These are phyloP conservation scores for Bungarus multicinctus DNA, from an alignment of 2,113 vertebrate genomes.

Conservation along the genomic window DNA sequence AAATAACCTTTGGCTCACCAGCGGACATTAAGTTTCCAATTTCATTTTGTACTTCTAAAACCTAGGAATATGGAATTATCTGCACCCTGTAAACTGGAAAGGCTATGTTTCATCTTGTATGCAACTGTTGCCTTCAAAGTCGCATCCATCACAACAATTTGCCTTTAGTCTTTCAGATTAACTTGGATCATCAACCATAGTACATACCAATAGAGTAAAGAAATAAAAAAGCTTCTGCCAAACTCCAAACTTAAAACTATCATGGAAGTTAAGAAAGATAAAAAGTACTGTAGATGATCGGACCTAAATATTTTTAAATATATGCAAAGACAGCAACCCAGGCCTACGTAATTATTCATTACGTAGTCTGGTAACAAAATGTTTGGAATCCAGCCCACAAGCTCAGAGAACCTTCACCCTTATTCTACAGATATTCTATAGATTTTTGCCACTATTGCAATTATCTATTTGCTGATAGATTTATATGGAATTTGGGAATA, in stretches of 20 bases:
- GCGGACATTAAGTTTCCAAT: neutral
- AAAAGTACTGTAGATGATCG: neutral
- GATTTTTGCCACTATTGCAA: neutral
- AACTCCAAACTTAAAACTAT: neutral
- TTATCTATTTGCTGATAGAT: neutral
- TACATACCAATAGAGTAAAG: neutral
- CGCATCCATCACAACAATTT: neutral
- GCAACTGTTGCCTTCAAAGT: neutral
- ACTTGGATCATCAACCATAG: neutral
- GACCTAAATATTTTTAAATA: neutral
- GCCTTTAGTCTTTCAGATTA: neutral
- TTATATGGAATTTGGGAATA: neutral
- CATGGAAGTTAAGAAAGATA: neutral
- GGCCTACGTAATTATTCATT: neutral
- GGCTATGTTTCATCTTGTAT: neutral
- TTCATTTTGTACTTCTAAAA: neutral
- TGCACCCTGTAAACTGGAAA: neutral
- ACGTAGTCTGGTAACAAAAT: no score
- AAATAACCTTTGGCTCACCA: neutral
- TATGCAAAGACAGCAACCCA: neutral
- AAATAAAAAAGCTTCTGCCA: neutral
- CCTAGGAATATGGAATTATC: neutral
- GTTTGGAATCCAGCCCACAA: no score
- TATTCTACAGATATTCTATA: no score
- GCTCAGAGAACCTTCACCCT: no score